Base-by-base conservation (phyloP, 2,113 vertebrate species). In the Catharus fuscescens region DNA sequence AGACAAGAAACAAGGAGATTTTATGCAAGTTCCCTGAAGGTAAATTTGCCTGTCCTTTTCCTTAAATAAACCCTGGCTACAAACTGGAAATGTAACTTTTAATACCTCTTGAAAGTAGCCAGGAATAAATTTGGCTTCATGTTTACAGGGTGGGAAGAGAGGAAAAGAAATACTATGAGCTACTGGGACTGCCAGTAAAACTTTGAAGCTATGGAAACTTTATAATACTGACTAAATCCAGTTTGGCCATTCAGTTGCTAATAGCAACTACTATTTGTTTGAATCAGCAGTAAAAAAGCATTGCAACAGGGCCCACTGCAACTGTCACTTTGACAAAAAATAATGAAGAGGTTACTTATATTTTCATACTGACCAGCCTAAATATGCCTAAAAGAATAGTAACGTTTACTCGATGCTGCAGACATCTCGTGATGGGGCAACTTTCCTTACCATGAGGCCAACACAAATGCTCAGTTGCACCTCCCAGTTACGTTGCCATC, bases 201-300 rank as follows among this genome's bases (percentile, higher is more conserved):
- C 42, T 71, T 29, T 29, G 80, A 85, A 92, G 70, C 59, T 38
- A 86, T 25, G 40, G 84, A 87, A 92, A 84, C 19, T 36, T 76
- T 42, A 8, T 12, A 72, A 71, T 57, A 85, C 31, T 92, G 73
- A 80, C 54, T 73, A 73, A 90, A 79, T 50, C 11, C 0, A 1
- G 18, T 85, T 95, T 62, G 74, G 44, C 42, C 38, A 28, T 90
- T 85, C 50, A 69, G 62, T 91, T 91, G 67, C 61, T 82, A 80
- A 82, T 14, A 85, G 38, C 62, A 93, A 79, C 69, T 42, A 48
- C 48, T 80, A 7, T 59, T 94, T 86, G 26, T 88, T 83, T 90
- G 71, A 76, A 83, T 40, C 18, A 38, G 29, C 50, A 77, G 50
- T 40, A 86, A 82, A 91, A 93, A 90, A 56, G 3, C 28, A 48